These are phyloP conservation scores for Aplodontia rufa DNA, from an alignment of 2,113 vertebrate genomes.

Conservation along the genomic window DNA sequence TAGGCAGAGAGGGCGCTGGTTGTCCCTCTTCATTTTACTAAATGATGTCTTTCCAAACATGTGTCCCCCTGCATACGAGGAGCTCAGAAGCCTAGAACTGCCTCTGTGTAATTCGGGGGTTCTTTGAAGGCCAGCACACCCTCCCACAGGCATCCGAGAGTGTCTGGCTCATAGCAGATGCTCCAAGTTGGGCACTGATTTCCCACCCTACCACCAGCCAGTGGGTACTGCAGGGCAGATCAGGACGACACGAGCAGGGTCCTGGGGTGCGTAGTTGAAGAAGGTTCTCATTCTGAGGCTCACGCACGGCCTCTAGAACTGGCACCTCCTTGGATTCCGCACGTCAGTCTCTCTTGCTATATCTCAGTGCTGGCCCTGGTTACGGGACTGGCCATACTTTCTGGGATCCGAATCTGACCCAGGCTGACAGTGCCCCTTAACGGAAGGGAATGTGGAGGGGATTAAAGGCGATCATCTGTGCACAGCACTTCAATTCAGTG, in stretches of 20 bases:
- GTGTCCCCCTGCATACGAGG: background rate
- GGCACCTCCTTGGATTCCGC: background rate
- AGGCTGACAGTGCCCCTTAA: background rate
- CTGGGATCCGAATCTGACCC: background rate
- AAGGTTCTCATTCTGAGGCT: background rate
- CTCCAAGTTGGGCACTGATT: background rate
- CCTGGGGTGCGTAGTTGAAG: background rate
- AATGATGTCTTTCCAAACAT: background rate
- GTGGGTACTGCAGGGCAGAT: background rate
- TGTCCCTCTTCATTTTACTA: background rate
- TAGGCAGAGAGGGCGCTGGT: background rate
- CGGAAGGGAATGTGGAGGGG: background rate
- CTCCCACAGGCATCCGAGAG: background rate
- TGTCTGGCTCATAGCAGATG: background rate
- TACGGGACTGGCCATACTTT: background rate
- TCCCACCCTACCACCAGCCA: rapidly evolving
- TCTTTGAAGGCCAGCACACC: background rate
- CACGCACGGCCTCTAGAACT: background rate
- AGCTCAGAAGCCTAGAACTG: background rate
- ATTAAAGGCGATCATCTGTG: background rate
- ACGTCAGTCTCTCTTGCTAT: background rate
- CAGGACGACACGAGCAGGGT: background rate
- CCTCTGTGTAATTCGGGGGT: background rate
- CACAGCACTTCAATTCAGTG: background rate
- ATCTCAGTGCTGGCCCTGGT: background rate